Evolutionary conservation across 2,888 invertebrate genomes (phyloP).

Genomic region (Dynastes hyllus): DNA sequence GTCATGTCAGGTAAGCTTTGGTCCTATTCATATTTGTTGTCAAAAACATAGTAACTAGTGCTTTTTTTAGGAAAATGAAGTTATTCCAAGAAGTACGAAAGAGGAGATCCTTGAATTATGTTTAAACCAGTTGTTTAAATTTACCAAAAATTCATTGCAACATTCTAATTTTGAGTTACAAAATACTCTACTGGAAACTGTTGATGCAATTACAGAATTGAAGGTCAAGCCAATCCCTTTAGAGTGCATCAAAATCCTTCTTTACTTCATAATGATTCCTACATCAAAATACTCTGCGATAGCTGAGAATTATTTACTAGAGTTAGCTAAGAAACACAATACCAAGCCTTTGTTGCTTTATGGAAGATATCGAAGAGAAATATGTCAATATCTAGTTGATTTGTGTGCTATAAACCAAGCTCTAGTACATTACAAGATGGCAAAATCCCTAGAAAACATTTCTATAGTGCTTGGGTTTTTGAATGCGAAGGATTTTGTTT

Average conservation of each 20-base stretch:
- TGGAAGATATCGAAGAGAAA: constrained; percentile 77
- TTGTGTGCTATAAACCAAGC: constrained; percentile 77
- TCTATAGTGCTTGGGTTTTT: constrained; percentile 81
- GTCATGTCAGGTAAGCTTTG: constrained; percentile 61
- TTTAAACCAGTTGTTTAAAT: constrained; percentile 71
- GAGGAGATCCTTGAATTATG: constrained; percentile 69
- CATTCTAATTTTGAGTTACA: constrained; percentile 74
- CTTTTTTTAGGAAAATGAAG: constrained; percentile 60
- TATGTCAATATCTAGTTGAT: constrained; percentile 74
- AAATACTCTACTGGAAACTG: constrained; percentile 73
- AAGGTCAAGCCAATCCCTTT: constrained; percentile 70
- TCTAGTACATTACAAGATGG: constrained; percentile 74
- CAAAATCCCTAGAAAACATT: constrained; percentile 76
- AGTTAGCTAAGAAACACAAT: constrained; percentile 74
- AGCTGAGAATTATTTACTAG: constrained; percentile 75
- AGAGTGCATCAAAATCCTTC: constrained; percentile 73
- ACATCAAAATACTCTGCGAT: constrained; percentile 75
- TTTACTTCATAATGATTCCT: constrained; percentile 78
- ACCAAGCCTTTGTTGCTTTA: constrained; percentile 76
- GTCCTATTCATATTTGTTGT: background rate
- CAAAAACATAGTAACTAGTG: background rate
- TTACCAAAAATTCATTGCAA: constrained; percentile 72
- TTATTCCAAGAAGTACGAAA: constrained; percentile 66
- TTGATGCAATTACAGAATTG: constrained; percentile 73
- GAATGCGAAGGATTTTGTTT: constrained; percentile 80